Evolutionary conservation across 2,797 vertebrate genomes (phyloP).

Genomic region (Malurus splendens): DNA sequence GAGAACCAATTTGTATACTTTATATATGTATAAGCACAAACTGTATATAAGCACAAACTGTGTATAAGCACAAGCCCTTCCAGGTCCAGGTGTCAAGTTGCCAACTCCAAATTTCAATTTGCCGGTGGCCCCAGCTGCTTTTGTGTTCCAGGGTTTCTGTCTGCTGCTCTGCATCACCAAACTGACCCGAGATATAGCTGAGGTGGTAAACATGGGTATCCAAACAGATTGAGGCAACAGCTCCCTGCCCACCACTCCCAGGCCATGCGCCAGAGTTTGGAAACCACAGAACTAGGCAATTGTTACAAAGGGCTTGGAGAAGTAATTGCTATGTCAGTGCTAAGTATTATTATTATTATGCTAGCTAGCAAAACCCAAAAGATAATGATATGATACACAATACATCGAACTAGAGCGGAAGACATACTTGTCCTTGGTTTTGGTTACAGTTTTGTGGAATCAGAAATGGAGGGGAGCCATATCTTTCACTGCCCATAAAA

Average conservation of each 20-base stretch:
- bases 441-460: neutral
- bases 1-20: neutral
- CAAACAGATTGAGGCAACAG: neutral
- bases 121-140: neutral
- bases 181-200: neutral
- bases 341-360: conserved; percentile 23
- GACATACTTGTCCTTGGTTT: neutral
- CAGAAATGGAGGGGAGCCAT: neutral
- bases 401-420: neutral
- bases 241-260: neutral
- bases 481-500: neutral
- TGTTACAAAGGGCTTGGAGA: neutral
- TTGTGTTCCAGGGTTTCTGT: neutral
- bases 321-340: conserved; percentile 26
- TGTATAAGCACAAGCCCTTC: accelerated
- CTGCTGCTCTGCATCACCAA: neutral
- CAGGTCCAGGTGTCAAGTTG: neutral
- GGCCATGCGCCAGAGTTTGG: neutral
- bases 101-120: accelerated
- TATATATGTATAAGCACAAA: neutral
- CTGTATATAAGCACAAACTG: neutral
- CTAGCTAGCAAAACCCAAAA: conserved; percentile 9
- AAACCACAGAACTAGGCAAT: neutral
- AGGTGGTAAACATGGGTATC: accelerated
- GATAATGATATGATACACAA: conserved; percentile 36